These are phyloP conservation scores for Abscondita cerata DNA, from an alignment of 2,888 invertebrate species.

Conservation along the genomic window DNA sequence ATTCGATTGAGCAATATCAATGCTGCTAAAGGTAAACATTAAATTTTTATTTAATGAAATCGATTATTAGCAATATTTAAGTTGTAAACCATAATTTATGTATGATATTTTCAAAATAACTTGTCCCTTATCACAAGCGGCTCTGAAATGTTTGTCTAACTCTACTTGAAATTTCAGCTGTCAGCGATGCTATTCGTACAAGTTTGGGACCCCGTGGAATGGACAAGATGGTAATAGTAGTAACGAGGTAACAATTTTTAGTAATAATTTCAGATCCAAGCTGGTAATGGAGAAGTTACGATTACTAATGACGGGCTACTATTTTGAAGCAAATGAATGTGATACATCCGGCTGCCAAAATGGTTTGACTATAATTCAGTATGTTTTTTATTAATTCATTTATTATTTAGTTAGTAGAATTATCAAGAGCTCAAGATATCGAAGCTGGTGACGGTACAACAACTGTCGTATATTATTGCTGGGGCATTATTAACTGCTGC, in stretches of 20 bases:
- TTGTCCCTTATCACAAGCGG: background rate
- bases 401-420: constrained; percentile 84
- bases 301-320: constrained; percentile 99
- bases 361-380: constrained; percentile 67
- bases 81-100: background rate
- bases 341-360: constrained; percentile 97
- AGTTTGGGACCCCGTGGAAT: constrained; percentile 98
- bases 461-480: constrained; percentile 96
- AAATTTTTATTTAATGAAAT: background rate
- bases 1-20: constrained; percentile 95
- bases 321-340: constrained; percentile 99
- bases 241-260: constrained; percentile 1
- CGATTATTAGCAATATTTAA: background rate
- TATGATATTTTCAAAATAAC: background rate
- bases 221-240: constrained; percentile 93
- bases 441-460: constrained; percentile 99
- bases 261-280: constrained; percentile 77
- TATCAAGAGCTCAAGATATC: constrained; percentile 97
- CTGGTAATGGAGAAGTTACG: constrained; percentile 96
- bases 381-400: background rate
- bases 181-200: constrained; percentile 98
- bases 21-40: constrained; percentile 90
- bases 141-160: constrained; percentile 13
- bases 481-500: constrained; percentile 95
- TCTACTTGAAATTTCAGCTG: constrained; percentile 71